Evolutionary conservation across 35 echinoderm and acorn worm genomes (phyloP).

Genomic region (Apostichopus californicus): DNA sequence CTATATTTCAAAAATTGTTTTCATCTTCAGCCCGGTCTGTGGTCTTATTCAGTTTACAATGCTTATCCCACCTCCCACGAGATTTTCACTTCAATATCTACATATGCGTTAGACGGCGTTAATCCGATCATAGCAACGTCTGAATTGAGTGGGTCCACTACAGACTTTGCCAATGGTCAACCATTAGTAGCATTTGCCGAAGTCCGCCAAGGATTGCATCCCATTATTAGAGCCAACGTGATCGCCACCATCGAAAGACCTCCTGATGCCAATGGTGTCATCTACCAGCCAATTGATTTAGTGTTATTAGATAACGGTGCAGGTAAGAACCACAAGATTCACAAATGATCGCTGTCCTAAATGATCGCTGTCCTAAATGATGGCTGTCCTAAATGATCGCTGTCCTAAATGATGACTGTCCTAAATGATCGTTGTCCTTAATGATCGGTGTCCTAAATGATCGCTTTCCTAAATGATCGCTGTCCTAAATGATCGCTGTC

Average conservation of each 20-base stretch:
- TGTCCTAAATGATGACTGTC: too few relatives aligned
- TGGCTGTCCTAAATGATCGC: too few relatives aligned
- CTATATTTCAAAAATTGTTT: neutral
- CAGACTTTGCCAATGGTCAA: constrained; percentile 19
- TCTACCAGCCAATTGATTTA: neutral
- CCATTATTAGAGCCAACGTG: constrained; percentile 38
- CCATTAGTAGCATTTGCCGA: constrained; percentile 48
- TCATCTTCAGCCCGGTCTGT: constrained; percentile 41
- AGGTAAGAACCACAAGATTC: constrained; percentile 2
- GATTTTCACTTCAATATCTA: constrained; percentile 5
- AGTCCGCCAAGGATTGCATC: constrained; percentile 1
- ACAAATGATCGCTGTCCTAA: neutral
- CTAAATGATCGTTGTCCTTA: too few relatives aligned
- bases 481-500: too few relatives aligned
- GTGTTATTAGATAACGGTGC: constrained; percentile 49
- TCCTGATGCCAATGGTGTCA: neutral
- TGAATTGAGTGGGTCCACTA: constrained; percentile 35
- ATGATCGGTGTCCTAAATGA: too few relatives aligned
- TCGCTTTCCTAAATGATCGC: too few relatives aligned
- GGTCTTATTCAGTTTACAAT: constrained; percentile 4
- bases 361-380: too few relatives aligned
- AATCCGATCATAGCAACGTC: constrained; percentile 34
- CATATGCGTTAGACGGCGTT: constrained; percentile 25
- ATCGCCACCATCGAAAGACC: constrained; percentile 47
- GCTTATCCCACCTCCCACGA: neutral